These are phyloP conservation scores for Spheniscus mendiculus DNA, from an alignment of 2,113 vertebrate genomes.

Conservation along the genomic window DNA sequence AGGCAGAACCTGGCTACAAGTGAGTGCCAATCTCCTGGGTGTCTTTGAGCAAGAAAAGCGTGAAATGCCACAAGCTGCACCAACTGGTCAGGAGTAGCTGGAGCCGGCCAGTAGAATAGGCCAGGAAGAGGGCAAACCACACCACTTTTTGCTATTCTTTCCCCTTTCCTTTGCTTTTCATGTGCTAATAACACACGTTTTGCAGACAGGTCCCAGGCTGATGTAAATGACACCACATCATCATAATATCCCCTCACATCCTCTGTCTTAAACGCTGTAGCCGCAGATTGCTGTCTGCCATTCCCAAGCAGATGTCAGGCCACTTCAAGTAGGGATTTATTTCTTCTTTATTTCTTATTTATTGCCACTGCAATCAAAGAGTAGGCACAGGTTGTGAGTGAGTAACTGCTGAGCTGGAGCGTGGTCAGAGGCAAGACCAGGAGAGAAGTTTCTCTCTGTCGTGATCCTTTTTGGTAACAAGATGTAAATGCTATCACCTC, in stretches of 20 bases:
- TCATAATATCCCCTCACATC: neutral
- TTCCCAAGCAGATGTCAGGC: neutral
- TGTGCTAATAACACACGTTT: neutral
- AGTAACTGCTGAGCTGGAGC: neutral
- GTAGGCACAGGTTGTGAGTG: neutral
- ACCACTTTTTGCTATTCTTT: neutral
- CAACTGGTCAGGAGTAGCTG: accelerated
- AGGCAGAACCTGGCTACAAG: neutral
- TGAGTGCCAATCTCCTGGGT: neutral
- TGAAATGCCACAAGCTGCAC: neutral
- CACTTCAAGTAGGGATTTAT: neutral
- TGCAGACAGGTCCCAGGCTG: neutral
- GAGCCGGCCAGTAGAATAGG: neutral
- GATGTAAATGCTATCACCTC: neutral
- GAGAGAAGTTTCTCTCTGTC: neutral
- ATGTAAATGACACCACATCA: neutral
- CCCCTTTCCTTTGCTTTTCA: neutral
- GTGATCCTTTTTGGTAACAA: neutral
- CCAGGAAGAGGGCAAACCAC: neutral
- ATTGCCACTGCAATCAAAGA: neutral
- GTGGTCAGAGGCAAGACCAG: neutral
- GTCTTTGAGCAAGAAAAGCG: neutral
- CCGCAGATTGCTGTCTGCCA: neutral
- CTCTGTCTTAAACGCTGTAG: accelerated
- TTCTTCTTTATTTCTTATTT: neutral